These are phyloP conservation scores for Venustaconcha ellipsiformis DNA, from an alignment of 1,140 invertebrate genomes.

Conservation along the genomic window DNA sequence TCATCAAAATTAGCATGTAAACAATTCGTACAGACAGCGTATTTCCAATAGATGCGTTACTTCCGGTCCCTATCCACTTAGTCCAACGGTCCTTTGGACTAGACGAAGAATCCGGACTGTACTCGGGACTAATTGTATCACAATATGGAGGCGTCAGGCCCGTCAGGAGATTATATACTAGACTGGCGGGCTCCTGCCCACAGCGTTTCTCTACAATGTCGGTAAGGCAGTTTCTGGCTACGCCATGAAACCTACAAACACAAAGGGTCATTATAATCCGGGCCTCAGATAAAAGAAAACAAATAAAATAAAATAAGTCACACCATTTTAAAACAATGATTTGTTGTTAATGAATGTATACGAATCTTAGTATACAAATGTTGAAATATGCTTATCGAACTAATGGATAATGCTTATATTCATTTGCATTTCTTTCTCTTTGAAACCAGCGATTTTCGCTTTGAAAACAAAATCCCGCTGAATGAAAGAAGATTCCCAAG, in stretches of 20 bases:
- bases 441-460: too few relatives aligned
- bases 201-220: constrained; percentile 12
- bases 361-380: background rate
- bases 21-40: too few relatives aligned
- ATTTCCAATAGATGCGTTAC: too few relatives aligned
- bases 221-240: constrained; percentile 21
- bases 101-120: background rate
- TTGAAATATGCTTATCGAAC: background rate
- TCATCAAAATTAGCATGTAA: too few relatives aligned
- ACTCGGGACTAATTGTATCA: constrained; percentile 17
- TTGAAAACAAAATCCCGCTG: too few relatives aligned
- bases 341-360: background rate
- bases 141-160: constrained; percentile 27
- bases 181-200: constrained; percentile 13
- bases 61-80: too few relatives aligned
- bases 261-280: background rate
- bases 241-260: constrained; percentile 16
- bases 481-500: too few relatives aligned
- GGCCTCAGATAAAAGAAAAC: background rate
- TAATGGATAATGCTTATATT: background rate
- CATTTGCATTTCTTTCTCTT: too few relatives aligned
- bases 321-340: background rate
- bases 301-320: background rate
- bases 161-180: constrained; percentile 18
- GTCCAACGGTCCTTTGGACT: too few relatives aligned